A percentile compares a stretch with the other conserved stretches of the same genome.
These are phyloP conservation scores for Phyllostomus hastatus DNA, from an alignment of 2,113 vertebrate genomes.

Conservation along the genomic window DNA sequence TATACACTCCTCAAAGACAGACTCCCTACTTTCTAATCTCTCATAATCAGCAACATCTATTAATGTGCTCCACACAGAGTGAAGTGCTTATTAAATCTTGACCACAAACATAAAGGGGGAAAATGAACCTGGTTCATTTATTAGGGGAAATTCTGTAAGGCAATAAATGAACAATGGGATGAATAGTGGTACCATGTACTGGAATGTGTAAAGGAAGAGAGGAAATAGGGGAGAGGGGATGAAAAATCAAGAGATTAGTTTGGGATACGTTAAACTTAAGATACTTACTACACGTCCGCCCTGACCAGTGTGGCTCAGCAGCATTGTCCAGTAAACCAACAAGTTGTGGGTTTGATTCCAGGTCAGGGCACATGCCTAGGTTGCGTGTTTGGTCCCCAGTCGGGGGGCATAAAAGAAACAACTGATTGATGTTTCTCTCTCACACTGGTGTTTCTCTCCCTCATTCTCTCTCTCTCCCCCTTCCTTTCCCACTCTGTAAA, in stretches of 20 bases:
- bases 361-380: no score
- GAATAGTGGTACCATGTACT: not conserved
- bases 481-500: no score
- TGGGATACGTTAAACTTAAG: not conserved
- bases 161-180: not conserved
- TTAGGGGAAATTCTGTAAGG: not conserved
- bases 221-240: not conserved
- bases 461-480: no score
- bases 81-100: constrained; percentile 9
- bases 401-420: no score
- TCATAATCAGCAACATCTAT: not conserved
- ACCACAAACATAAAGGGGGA: not conserved
- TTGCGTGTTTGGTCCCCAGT: no score
- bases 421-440: no score
- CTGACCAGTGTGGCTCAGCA: no score
- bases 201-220: not conserved
- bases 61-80: not conserved
- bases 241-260: not conserved
- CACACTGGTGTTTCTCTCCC: no score
- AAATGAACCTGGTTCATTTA: not conserved
- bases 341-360: no score
- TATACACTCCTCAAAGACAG: not conserved
- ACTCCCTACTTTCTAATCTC: not conserved
- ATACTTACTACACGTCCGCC: not conserved
- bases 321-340: no score